Evolutionary conservation across 2,113 vertebrate species (phyloP).

Genomic region (Galeopterus variegatus): DNA sequence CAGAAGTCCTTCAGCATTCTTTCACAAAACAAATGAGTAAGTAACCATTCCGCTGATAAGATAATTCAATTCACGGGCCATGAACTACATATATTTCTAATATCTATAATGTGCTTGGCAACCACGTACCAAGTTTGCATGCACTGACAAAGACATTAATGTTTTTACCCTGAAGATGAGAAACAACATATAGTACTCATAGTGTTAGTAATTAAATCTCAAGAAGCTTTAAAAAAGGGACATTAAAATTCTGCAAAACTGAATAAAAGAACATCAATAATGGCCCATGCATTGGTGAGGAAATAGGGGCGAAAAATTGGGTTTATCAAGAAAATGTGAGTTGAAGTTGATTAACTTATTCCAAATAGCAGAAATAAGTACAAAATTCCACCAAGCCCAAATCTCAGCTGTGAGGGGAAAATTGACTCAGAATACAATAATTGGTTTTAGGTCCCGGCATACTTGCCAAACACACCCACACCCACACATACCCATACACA

Average conservation of each 20-base stretch:
- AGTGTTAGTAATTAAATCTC: conserved; percentile 36
- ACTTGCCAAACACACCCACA: not conserved
- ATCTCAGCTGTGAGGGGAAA: not conserved
- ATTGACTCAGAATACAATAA: not conserved
- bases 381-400: not conserved
- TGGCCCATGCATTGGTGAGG: not conserved
- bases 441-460: not conserved
- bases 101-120: conserved; percentile 26
- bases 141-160: not conserved
- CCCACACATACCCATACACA: fast-evolving
- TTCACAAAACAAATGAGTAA: conserved; percentile 32
- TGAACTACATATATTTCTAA: not conserved
- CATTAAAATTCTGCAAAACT: conserved; percentile 30
- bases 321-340: not conserved
- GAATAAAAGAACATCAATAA: conserved; percentile 8
- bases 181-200: conserved; percentile 42
- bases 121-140: not conserved
- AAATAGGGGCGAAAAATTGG: not conserved
- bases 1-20: not conserved
- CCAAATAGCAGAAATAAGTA: not conserved
- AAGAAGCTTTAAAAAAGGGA: not conserved
- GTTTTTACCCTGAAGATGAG: conserved; percentile 4
- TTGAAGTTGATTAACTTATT: conserved; percentile 7
- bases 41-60: not conserved
- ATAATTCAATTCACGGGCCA: conserved; percentile 1